phyloP scores from a whole-genome alignment of 2,888 invertebrate genomes.

The Phalera bucephala region DNA sequence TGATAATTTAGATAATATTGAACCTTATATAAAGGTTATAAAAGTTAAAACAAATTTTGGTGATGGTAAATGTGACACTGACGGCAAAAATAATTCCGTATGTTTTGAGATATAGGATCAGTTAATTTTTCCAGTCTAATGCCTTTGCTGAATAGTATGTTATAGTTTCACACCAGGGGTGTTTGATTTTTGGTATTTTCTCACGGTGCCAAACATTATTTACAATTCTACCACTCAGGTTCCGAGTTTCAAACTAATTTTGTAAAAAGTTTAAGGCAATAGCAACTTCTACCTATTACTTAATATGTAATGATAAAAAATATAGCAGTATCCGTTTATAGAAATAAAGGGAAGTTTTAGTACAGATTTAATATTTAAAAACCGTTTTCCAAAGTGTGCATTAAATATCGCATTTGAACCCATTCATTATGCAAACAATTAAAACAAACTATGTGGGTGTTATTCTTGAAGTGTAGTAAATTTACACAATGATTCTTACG shows the following conservation, averaged over 20 bases:
- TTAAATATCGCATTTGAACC: no score
- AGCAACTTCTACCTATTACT: no score
- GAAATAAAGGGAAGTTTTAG: no score
- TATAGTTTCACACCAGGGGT: constrained; percentile 57
- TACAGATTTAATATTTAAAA: no score
- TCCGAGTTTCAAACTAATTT: no score
- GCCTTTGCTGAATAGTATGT: constrained; percentile 63
- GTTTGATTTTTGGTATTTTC: constrained; percentile 40
- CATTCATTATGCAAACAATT: no score
- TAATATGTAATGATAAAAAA: no score
- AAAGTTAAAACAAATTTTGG: constrained; percentile 9
- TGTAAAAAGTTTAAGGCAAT: no score
- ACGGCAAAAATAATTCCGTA: constrained; percentile 47
- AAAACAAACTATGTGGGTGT: not conserved
- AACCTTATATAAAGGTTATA: constrained; percentile 32
- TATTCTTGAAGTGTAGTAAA: no score
- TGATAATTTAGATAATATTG: constrained; percentile 19
- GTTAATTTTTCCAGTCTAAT: constrained; percentile 75
- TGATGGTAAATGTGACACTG: constrained; percentile 12
- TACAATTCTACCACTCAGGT: not conserved
- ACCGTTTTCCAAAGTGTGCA: no score
- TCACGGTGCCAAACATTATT: constrained; percentile 41
- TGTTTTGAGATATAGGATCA: constrained; percentile 65
- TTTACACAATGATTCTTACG: no score
- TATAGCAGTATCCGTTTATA: no score